Evolutionary conservation across 2,113 vertebrate genomes (phyloP).

Genomic region (Baryphthengus martii): DNA sequence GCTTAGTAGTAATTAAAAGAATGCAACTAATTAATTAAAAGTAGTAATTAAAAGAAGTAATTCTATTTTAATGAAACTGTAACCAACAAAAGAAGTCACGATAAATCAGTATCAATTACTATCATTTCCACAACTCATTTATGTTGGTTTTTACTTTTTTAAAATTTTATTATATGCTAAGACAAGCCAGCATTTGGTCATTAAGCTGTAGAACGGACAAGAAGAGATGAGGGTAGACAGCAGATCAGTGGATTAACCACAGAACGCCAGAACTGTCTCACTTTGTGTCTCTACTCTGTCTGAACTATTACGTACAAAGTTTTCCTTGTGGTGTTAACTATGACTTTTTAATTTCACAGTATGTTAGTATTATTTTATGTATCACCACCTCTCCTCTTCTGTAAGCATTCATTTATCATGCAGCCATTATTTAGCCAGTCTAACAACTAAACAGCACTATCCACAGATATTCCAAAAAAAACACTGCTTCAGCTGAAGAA

Average conservation of each 20-base stretch:
- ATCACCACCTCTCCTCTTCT: not conserved
- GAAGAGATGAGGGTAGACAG: not conserved
- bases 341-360: not conserved
- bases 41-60: not conserved
- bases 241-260: not conserved
- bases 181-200: not conserved
- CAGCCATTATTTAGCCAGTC: not conserved
- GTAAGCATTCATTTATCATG: not conserved
- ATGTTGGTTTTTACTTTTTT: not conserved
- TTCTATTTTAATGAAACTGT: not conserved
- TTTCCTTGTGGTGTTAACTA: not conserved
- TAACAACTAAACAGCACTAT: not conserved
- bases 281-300: not conserved
- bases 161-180: not conserved
- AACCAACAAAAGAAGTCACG: not conserved
- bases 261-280: not conserved
- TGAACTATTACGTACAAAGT: not conserved
- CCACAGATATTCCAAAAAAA: not conserved
- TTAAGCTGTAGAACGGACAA: not conserved
- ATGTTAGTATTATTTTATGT: not conserved
- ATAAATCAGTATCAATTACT: not conserved
- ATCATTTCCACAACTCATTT: not conserved
- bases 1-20: not conserved
- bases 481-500: not conserved
- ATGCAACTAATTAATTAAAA: too few species aligned